A percentile compares a stretch with the other conserved stretches of the same genome.
phyloP scores from a whole-genome alignment of 64 coral and sea anemone species.

The Actinia tenebrosa region DNA sequence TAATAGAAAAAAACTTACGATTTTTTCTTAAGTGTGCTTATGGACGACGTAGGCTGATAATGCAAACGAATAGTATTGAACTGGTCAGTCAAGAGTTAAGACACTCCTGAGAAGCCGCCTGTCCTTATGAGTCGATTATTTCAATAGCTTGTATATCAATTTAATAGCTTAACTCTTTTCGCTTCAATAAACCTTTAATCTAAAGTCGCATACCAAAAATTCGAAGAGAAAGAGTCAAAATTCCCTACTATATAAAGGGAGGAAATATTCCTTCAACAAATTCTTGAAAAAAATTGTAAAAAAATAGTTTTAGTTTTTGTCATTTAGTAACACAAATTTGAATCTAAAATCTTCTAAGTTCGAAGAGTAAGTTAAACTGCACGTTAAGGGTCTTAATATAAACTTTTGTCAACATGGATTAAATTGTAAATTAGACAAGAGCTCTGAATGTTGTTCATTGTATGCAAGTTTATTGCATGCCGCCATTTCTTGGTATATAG shows the following conservation, averaged over 20 bases:
- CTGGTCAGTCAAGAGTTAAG: neutral
- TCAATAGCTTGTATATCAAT: neutral
- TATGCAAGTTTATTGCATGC: no score
- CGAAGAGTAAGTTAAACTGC: no score
- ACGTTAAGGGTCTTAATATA: neutral
- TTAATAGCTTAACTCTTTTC: neutral
- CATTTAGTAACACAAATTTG: no score
- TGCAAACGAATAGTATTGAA: no score
- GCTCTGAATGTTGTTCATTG: no score
- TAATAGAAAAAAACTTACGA: neutral
- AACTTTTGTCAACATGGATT: neutral
- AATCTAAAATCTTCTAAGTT: no score
- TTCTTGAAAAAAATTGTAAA: neutral
- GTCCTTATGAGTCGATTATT: neutral
- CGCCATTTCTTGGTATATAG: no score
- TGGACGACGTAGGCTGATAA: no score
- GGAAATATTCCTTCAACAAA: neutral
- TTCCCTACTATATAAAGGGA: neutral
- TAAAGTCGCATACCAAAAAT: neutral
- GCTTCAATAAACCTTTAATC: neutral
- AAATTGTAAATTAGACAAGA: neutral
- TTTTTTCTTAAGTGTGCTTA: no score
- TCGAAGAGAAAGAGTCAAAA: neutral
- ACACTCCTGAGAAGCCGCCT: neutral
- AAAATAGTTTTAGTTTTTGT: no score